Evolutionary conservation across 2,888 invertebrate species (phyloP).

Genomic region (Julus scanicus): DNA sequence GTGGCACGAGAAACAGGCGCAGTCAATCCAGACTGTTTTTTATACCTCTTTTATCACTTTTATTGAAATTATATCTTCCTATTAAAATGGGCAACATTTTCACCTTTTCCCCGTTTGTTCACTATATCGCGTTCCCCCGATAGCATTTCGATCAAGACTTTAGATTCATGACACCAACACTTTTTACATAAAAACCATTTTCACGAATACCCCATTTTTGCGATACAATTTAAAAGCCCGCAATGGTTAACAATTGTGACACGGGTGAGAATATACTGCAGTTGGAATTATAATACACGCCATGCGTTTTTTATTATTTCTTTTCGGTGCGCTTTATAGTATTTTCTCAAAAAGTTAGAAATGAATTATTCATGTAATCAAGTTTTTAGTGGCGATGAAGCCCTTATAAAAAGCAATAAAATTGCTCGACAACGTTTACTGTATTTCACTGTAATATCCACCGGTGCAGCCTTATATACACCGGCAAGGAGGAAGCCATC

Average conservation of each 20-base stretch:
- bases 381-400: conserved; percentile 51
- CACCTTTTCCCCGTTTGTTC: conserved; percentile 13
- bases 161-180: conserved; percentile 25
- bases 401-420: conserved; percentile 49
- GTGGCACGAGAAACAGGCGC: conserved; percentile 18
- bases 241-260: conserved; percentile 44
- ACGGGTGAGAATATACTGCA: conserved; percentile 38
- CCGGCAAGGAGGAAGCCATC: not conserved
- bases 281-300: conserved; percentile 28
- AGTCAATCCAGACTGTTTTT: conserved; percentile 30
- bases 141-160: conserved; percentile 42
- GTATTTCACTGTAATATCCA: conserved; percentile 25
- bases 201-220: not conserved
- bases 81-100: conserved; percentile 40
- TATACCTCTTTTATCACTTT: not conserved
- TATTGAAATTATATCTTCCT: conserved; percentile 24
- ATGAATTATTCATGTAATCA: conserved; percentile 53
- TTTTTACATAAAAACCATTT: conserved; percentile 11
- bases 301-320: conserved; percentile 47
- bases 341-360: conserved; percentile 47
- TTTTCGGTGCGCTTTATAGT: conserved; percentile 36
- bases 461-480: not conserved
- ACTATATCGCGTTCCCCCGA: conserved; percentile 11
- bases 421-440: conserved; percentile 45
- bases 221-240: conserved; percentile 36